Percentiles rank a stretch among this genome's conserved stretches.
Evolutionary conservation across 2,888 invertebrate genomes (phyloP).

Genomic region (Conomelus anceps): DNA sequence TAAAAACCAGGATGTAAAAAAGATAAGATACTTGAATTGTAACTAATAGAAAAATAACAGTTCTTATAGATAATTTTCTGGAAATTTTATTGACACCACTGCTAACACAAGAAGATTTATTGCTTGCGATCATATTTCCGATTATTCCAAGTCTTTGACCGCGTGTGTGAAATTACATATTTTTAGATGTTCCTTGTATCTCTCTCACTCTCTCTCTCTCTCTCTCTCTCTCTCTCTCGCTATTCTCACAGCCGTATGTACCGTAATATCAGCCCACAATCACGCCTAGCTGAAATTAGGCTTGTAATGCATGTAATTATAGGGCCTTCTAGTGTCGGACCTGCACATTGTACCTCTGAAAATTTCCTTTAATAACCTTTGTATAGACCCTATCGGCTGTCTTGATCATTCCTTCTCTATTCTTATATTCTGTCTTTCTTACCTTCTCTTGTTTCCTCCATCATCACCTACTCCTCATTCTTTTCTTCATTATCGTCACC

Average conservation of each 20-base stretch:
- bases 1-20: background rate
- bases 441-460: too few relatives aligned
- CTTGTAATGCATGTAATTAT: background rate
- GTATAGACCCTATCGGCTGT: background rate
- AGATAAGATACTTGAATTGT: background rate
- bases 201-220: background rate
- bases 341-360: background rate
- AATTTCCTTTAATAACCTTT: background rate
- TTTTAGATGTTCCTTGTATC: background rate
- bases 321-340: background rate
- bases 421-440: background rate
- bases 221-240: background rate
- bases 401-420: background rate
- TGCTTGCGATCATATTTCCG: background rate
- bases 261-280: background rate
- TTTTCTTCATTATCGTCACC: too few relatives aligned
- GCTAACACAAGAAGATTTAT: background rate
- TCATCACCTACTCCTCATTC: too few relatives aligned
- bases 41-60: background rate
- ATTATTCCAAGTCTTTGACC: background rate
- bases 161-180: background rate
- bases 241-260: background rate
- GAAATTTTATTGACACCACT: background rate
- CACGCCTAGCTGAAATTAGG: background rate
- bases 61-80: background rate